Percentiles rank a stretch among this genome's conserved stretches.
phyloP scores from a whole-genome alignment of 2,888 invertebrate species.

The Mythimna vitellina region DNA sequence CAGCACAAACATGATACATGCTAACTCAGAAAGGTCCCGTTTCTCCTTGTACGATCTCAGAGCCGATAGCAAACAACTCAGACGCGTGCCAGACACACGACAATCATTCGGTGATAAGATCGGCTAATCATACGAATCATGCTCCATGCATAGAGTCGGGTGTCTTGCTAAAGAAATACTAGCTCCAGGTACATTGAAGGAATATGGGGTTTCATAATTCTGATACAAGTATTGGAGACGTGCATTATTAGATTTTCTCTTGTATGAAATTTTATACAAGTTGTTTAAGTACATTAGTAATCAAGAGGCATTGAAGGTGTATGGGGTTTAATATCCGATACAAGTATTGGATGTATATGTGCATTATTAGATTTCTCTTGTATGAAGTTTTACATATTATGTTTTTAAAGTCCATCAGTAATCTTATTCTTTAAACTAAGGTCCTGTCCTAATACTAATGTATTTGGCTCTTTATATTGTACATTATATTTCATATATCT shows the following conservation, averaged over 20 bases:
- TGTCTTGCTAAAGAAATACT: constrained; percentile 42
- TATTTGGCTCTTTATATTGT: not conserved
- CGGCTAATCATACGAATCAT: constrained; percentile 65
- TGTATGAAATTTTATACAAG: not conserved
- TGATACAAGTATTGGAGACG: not conserved
- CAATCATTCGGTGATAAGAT: constrained; percentile 57
- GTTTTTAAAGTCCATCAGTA: not conserved
- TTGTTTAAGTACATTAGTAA: too few relatives aligned
- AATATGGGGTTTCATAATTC: constrained; percentile 11
- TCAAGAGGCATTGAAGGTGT: not conserved
- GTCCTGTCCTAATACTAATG: not conserved
- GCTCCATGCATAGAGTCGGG: constrained; percentile 37
- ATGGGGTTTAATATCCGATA: constrained; percentile 2
- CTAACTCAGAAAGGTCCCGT: constrained; percentile 28
- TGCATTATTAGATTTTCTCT: not conserved
- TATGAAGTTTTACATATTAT: not conserved
- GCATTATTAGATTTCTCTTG: not conserved
- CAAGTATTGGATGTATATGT: not conserved
- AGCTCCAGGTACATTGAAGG: constrained; percentile 14
- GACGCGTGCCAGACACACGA: constrained; percentile 53
- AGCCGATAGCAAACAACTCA: constrained; percentile 62
- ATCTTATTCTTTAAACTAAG: too few relatives aligned
- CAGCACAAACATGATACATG: constrained; percentile 19
- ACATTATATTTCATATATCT: not conserved
- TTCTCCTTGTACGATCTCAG: constrained; percentile 44